Evolutionary conservation across 2,113 vertebrate species (phyloP).

Genomic region (Scopus umbretta): DNA sequence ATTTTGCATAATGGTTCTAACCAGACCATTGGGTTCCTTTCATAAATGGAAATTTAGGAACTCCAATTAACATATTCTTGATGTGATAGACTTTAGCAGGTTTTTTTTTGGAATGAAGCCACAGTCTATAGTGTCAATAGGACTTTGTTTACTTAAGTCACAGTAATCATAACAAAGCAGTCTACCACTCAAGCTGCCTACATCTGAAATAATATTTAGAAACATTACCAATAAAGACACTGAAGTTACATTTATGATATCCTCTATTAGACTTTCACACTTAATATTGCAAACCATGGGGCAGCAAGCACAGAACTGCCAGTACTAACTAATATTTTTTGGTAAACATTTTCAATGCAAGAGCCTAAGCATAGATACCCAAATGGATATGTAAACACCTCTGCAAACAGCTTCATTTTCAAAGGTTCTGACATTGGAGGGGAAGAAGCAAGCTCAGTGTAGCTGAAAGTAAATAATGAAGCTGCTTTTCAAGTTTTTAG

Average conservation of each 20-base stretch:
- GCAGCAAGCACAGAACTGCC: background rate
- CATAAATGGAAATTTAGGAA: background rate
- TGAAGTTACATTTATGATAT: background rate
- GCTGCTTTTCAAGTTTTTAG: background rate
- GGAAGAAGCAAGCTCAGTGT: background rate
- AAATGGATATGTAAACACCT: background rate
- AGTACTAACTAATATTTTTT: background rate
- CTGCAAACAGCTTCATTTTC: background rate
- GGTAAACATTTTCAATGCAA: background rate
- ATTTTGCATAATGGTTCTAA: background rate
- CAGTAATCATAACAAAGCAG: background rate
- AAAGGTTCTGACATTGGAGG: background rate
- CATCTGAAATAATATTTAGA: background rate
- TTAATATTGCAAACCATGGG: background rate
- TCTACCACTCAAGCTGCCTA: background rate
- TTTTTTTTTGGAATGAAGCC: background rate
- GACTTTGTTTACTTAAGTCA: conserved; percentile 7
- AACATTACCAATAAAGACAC: background rate
- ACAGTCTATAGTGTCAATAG: background rate
- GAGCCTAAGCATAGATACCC: background rate
- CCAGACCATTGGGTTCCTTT: background rate
- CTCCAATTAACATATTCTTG: conserved; percentile 14
- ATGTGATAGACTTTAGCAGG: background rate
- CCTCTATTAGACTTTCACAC: background rate
- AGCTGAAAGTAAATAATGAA: background rate